Conservation (phyloP, 2,113 vertebrate genomes). For the Ageneiosus marmoratus region DNA sequence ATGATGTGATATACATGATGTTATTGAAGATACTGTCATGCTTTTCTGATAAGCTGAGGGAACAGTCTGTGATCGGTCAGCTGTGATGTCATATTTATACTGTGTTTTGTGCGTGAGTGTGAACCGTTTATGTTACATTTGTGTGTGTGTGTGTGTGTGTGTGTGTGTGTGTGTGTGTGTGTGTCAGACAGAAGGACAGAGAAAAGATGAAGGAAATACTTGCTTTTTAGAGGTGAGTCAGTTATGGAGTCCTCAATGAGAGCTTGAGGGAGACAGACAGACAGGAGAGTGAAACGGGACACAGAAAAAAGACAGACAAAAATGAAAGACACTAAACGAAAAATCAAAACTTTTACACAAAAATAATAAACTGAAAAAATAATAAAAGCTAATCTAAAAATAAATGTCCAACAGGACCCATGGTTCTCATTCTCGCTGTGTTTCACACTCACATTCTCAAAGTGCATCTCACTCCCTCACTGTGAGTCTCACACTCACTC, state of each 20-base stretch:
- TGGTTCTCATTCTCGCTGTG: not conserved
- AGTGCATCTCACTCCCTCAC: too few relatives aligned
- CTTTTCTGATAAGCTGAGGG: not conserved
- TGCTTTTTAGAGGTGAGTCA: slow-evolving; percentile 72
- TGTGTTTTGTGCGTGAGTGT: too few relatives aligned
- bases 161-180: not conserved
- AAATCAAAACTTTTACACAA: not conserved
- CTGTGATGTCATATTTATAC: not conserved
- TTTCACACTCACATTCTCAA: too few relatives aligned
- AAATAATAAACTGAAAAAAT: too few relatives aligned
- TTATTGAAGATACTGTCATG: too few relatives aligned
- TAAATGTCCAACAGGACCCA: too few relatives aligned
- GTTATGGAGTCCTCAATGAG: slow-evolving; percentile 68
- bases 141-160: not conserved
- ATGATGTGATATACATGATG: too few relatives aligned
- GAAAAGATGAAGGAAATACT: slow-evolving; percentile 58
- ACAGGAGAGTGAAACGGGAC: slow-evolving; percentile 44
- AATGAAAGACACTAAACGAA: not conserved
- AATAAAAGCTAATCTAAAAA: not conserved
- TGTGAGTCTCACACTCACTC: too few relatives aligned
- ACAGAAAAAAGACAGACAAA: slow-evolving; percentile 13
- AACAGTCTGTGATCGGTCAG: not conserved
- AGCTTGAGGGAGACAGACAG: slow-evolving; percentile 60
- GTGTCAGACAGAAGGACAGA: not conserved
- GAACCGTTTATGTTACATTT: slow-evolving; percentile 11